Evolutionary conservation across 37 sponge, comb jelly and placozoan genomes (phyloP).

Genomic region (Lycopodina hypogea): DNA sequence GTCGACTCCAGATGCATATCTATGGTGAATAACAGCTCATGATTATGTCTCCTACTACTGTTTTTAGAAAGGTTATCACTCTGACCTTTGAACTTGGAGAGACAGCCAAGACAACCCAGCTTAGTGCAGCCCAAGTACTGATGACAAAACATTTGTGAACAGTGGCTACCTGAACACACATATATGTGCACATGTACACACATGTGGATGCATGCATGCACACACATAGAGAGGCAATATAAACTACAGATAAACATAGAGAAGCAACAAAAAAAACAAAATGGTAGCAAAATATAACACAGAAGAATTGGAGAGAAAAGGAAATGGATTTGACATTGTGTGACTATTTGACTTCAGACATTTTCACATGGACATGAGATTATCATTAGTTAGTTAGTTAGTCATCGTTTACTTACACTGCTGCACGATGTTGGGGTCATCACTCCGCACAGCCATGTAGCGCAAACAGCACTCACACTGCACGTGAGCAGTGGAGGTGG

Average conservation of each 20-base stretch:
- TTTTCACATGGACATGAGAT: too few species aligned
- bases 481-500: slow-evolving; percentile 51
- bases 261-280: too few species aligned
- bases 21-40: too few species aligned
- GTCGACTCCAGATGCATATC: slow-evolving; percentile 46
- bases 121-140: slow-evolving; percentile 87
- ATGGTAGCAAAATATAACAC: too few species aligned
- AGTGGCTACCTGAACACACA: slow-evolving; percentile 57
- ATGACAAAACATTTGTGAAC: slow-evolving; percentile 67
- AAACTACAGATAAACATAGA: too few species aligned
- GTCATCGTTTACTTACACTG: too few species aligned
- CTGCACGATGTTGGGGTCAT: slow-evolving; percentile 44
- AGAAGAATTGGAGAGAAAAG: too few species aligned
- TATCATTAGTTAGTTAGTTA: too few species aligned
- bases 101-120: slow-evolving; percentile 69
- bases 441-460: slow-evolving; percentile 79
- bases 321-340: too few species aligned
- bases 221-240: too few species aligned
- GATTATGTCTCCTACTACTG: neutral
- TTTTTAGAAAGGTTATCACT: neutral
- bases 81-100: slow-evolving; percentile 69
- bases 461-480: slow-evolving; percentile 81
- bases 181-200: neutral
- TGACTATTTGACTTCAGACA: too few species aligned
- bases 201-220: too few species aligned